Base-by-base conservation (phyloP, 2,797 vertebrate genomes). In the Otolemur crassicaudatus region DNA sequence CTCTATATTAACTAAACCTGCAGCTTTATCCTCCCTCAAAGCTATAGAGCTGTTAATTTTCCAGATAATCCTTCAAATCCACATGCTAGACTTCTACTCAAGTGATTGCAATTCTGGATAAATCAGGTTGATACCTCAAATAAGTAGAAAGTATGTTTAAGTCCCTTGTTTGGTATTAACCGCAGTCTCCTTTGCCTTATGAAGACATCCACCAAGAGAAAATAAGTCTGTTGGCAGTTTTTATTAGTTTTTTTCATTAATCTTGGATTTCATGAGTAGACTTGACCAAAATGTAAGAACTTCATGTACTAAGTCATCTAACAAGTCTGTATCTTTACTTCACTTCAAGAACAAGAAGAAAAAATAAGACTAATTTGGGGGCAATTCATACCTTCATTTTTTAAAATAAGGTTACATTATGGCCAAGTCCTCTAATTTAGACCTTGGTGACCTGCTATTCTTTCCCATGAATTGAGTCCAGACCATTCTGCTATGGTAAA, bases 211-310 rank as follows among this genome's bases (percentile, higher is more conserved):
- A 16, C 29, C 25, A 86, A 65, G 58, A 58, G 29, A 81, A 81
- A 93, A 65, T 34, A 81, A 88, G 25, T n/a, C 8, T 70, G 1
- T 63, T 65, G 43, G 27, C 25, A 70, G 23, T 1, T 80, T 80
- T 79, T 63, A 25, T 37, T 81, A 34, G 31, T 43, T 40, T 75
- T 73, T 76, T 20, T 43, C 29, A 40, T 63, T 86, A 46, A 43
- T 90, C 86, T 67, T 81, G 89, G 53, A 90, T 53, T 94, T 37
- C 65, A 76, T 60, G n/a, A 22, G 40, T 73, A 77, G 46, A 58
- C 86, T 67, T 61, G 34, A 37, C 29, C 31, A 77, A 67, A 31
- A 61, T 16, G 13, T 82, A 79, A 19, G 56, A 61, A 49, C 34
- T 34, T 81, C 53, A 70, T 8, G n/a, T 72, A 49, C n/a, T 81